Conservation (phyloP, 1,140 invertebrate genomes). For the Phthorimaea operculella region DNA sequence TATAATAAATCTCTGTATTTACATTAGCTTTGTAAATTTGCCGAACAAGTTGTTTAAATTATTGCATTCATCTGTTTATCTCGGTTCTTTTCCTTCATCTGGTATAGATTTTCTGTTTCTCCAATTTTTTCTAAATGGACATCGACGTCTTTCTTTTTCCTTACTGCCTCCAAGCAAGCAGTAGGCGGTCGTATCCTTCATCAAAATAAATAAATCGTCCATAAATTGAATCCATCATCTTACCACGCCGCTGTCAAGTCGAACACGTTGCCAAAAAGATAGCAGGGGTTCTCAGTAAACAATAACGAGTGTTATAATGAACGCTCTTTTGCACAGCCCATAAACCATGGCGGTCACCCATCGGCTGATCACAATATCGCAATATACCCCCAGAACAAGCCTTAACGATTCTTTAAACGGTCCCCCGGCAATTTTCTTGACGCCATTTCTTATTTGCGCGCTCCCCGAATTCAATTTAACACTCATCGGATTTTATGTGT, state of each 20-base stretch:
- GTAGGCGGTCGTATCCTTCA: no score
- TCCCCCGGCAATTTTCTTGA: slow-evolving; percentile 51
- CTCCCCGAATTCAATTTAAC: slow-evolving; percentile 60
- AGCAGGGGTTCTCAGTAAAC: not conserved
- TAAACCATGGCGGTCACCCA: slow-evolving; percentile 33
- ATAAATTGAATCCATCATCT: no score
- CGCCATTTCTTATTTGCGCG: slow-evolving; percentile 53
- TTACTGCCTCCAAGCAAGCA: no score
- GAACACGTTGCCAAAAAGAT: not conserved
- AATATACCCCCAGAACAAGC: slow-evolving; percentile 54
- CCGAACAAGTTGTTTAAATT: no score
- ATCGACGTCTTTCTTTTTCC: no score
- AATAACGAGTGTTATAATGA: slow-evolving; percentile 27
- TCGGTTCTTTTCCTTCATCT: no score
- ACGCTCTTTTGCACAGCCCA: slow-evolving; percentile 34
- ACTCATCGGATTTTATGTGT: slow-evolving; percentile 53
- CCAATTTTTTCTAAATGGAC: no score
- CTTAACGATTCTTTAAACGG: slow-evolving; percentile 63
- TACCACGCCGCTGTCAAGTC: not conserved
- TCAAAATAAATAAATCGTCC: no score
- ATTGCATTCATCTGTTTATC: no score
- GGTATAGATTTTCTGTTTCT: no score
- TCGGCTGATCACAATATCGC: slow-evolving; percentile 36
- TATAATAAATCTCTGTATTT: no score
- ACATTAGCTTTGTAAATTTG: no score